Conservation (phyloP, 2,797 vertebrate genomes). For the Coracias cyanogaster region DNA sequence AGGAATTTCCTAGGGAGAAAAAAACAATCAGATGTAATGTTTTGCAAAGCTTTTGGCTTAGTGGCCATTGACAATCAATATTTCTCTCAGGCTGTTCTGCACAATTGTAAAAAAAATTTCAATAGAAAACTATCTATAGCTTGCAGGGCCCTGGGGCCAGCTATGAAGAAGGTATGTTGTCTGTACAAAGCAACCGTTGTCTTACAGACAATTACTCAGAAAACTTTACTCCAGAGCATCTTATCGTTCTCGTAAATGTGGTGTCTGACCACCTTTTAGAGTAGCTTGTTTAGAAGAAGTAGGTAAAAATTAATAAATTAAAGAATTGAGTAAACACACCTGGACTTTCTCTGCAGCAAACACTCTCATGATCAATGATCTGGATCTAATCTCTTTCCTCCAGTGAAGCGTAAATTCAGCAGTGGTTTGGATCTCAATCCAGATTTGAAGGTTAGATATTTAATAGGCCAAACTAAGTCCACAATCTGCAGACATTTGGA, state of each 20-base stretch:
- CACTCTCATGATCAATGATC: not conserved
- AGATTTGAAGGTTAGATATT: conserved; percentile 9
- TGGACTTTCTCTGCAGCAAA: conserved; percentile 2
- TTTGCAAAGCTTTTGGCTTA: not conserved
- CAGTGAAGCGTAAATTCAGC: conserved; percentile 12
- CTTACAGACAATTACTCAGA: not conserved
- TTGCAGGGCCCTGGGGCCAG: not conserved
- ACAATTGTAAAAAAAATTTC: not conserved
- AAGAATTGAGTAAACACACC: conserved; percentile 38
- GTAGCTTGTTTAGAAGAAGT: conserved; percentile 1
- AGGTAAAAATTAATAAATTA: conserved; percentile 47
- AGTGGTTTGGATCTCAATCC: not conserved
- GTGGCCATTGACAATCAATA: not conserved
- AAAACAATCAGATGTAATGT: not conserved
- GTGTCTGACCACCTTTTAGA: not conserved
- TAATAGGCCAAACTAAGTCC: not conserved
- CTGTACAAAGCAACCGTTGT: not conserved
- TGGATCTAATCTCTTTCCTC: conserved; percentile 23
- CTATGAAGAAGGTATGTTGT: not conserved
- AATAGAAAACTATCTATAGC: not conserved
- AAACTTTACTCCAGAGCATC: not conserved
- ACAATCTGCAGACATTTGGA: not conserved
- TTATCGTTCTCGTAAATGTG: not conserved
- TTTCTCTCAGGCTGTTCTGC: not conserved
- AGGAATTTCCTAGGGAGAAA: not conserved